These are phyloP conservation scores for Epizoanthus rinbou DNA, from an alignment of 92 coral and sea anemone genomes.

Conservation along the genomic window DNA sequence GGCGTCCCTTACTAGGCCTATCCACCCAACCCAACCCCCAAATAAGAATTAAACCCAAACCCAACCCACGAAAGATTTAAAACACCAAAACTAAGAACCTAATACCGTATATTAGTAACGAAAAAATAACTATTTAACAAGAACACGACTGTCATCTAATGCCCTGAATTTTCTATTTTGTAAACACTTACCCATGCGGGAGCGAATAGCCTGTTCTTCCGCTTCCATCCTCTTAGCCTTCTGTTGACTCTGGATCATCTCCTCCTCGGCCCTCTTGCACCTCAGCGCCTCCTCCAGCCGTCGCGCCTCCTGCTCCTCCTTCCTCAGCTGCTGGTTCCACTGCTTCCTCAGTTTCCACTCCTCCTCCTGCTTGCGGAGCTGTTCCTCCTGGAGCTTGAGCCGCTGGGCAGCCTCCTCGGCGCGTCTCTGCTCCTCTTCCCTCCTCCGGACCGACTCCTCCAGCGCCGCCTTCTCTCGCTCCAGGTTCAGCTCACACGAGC, in stretches of 20 bases:
- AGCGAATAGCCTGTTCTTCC: conserved; percentile 76
- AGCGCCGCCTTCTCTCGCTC: conserved; percentile 74
- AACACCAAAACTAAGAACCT: no score
- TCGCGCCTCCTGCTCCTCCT: conserved; percentile 73
- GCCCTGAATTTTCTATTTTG: no score
- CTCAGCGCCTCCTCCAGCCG: conserved; percentile 60
- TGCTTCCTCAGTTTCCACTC: conserved; percentile 67
- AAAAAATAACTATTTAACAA: no score
- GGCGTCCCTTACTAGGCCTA: no score
- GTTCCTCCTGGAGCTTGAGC: conserved; percentile 68
- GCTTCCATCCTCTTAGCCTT: conserved; percentile 65
- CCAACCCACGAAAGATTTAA: no score
- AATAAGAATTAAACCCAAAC: no score
- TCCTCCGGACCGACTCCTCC: conserved; percentile 66
- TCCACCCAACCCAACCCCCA: no score
- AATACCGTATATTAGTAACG: no score
- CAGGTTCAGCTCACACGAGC: conserved; percentile 59
- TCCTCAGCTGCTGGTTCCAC: conserved; percentile 59
- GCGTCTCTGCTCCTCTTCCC: conserved; percentile 65
- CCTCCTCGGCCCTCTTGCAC: conserved; percentile 68
- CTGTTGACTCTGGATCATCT: conserved; percentile 67
- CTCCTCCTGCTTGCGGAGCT: conserved; percentile 64
- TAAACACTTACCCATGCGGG: conserved; percentile 69
- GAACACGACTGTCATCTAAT: no score
- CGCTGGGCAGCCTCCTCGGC: conserved; percentile 69